A percentile compares a stretch with the other conserved stretches of the same genome.
These are phyloP conservation scores for Burhinus bistriatus DNA, from an alignment of 2,113 vertebrate species.

Conservation along the genomic window DNA sequence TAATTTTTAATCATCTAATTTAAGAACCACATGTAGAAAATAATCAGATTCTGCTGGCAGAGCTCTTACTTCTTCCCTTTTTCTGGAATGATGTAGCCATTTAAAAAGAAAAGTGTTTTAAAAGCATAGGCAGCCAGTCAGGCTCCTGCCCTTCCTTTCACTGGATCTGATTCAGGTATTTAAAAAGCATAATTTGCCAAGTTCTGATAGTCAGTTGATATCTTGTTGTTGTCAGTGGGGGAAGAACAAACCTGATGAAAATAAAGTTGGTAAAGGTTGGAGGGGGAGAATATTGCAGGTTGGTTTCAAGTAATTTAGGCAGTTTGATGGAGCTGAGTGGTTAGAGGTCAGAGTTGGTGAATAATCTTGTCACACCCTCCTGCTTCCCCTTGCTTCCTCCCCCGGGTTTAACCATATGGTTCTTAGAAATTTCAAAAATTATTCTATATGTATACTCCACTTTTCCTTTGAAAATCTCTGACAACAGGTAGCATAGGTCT, in stretches of 20 bases:
- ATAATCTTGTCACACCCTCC: neutral
- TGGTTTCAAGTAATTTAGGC: neutral
- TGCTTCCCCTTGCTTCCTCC: neutral
- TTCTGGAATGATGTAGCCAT: neutral
- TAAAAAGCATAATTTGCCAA: neutral
- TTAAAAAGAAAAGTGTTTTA: neutral
- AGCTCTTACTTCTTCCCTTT: neutral
- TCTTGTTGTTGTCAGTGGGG: neutral
- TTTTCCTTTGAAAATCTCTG: neutral
- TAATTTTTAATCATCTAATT: neutral
- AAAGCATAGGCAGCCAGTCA: neutral
- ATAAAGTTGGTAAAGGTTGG: neutral
- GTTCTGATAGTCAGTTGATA: neutral
- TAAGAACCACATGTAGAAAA: neutral
- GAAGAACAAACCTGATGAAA: neutral
- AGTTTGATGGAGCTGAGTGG: neutral
- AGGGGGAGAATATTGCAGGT: neutral
- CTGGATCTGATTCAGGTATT: neutral
- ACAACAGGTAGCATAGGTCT: neutral
- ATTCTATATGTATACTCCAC: fast-evolving
- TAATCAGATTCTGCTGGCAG: neutral
- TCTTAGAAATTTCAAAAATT: fast-evolving
- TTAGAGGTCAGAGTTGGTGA: neutral
- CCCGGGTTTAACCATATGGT: fast-evolving
- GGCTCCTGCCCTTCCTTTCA: neutral